Evolutionary conservation across 2,888 invertebrate genomes (phyloP).

Genomic region (Lithophane ornitopus): DNA sequence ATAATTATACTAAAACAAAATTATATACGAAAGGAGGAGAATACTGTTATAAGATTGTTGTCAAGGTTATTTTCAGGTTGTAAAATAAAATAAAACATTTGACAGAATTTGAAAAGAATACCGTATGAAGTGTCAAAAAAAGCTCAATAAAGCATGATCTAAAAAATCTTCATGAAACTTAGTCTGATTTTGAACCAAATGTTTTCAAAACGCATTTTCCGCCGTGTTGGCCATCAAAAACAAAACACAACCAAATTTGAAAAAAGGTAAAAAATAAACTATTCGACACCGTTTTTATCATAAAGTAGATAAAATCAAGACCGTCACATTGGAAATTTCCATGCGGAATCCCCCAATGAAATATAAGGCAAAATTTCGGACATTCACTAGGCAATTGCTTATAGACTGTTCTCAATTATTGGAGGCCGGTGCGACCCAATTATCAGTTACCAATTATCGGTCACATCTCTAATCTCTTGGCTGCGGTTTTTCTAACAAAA

Average conservation of each 20-base stretch:
- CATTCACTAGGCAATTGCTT: conserved; percentile 12
- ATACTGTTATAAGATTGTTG: too few species aligned
- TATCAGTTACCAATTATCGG: conserved; percentile 37
- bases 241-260: not conserved
- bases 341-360: conserved; percentile 28
- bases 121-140: too few species aligned
- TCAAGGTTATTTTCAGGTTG: not conserved
- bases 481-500: conserved; percentile 16
- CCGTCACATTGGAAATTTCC: conserved; percentile 19
- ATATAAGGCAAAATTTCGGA: conserved; percentile 22
- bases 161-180: not conserved
- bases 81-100: not conserved
- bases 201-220: not conserved
- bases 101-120: not conserved
- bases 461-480: conserved; percentile 16
- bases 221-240: not conserved
- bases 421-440: not conserved
- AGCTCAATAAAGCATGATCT: too few species aligned
- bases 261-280: conserved; percentile 2
- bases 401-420: conserved; percentile 11
- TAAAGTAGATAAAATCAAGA: conserved; percentile 20
- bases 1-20: too few species aligned
- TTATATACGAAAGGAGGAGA: too few species aligned
- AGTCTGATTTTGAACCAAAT: not conserved
- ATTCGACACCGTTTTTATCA: conserved; percentile 22